Evolutionary conservation across 2,797 vertebrate species (phyloP), one percentile per base, ranked within the genome.

Genomic region (Hemibagrus guttatus): DNA sequence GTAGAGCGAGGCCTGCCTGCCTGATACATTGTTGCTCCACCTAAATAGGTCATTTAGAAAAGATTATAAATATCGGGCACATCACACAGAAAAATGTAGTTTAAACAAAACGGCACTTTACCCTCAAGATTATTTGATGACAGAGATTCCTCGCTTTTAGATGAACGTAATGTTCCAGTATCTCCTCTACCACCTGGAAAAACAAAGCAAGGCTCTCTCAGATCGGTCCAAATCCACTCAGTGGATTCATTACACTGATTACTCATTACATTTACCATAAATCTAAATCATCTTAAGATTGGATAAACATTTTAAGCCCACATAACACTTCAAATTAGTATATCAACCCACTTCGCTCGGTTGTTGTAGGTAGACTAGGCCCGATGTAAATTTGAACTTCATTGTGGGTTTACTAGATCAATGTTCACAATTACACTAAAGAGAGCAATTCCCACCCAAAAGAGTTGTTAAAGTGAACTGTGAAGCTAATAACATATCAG

Each of bases 61-160:
- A 85, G 75, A 35, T 64, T 17, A 82, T 85, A 28, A 64, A 26
- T 31, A 16, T 59, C 19, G 49, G 31, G 63, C 28, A 23, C 4
- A 23, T 58, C 12, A 17, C 16, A 64, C 7, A 64, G 21, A 56
- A 56, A 61, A 49, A 52, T 0, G 6, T 39, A 0, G 6, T 85
- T 3, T 76, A 1, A 12, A 69, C 7, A 81, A 39, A 58, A 46
- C 21, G 4, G 11, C 7, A 81, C 59, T 54, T 92, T 96, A 99
- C 98, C 98, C 90, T 98, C 96, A 21, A 96, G 94, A 9, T 97
- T 97, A 42, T 98, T 98, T 89, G 99, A 95, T 83, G 98, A 99
- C 72, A 99, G 97, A 4, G 98, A 99, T 91, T 99, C 98, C 89
- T 99, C 98, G 31, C 98, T 99, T 93, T 99, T 99, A 16, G 98